Evolutionary conservation across 2,113 vertebrate species (phyloP).

Genomic region (Eonycteris spelaea): DNA sequence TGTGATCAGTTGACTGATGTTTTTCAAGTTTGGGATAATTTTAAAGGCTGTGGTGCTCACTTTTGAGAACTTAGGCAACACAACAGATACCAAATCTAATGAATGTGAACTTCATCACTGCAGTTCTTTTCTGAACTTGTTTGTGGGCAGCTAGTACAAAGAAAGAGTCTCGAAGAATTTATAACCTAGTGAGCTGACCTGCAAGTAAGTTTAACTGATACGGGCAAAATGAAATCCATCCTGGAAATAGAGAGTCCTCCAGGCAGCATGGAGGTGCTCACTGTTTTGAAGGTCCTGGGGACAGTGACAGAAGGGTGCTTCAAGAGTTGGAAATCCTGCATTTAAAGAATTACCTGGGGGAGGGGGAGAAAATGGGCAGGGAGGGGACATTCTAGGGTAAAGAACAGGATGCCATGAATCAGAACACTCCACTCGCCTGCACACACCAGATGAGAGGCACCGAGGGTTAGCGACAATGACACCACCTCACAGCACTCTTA

Average conservation of each 20-base stretch:
- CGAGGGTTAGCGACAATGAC: background rate
- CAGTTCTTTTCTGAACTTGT: background rate
- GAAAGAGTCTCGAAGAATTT: background rate
- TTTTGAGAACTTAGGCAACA: background rate
- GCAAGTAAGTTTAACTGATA: background rate
- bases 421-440: background rate
- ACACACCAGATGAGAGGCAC: background rate
- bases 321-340: background rate
- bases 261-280: background rate
- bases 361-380: background rate
- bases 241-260: background rate
- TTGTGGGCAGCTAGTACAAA: background rate
- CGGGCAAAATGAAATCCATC: background rate
- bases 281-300: background rate
- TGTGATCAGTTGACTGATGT: background rate
- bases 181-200: background rate
- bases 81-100: background rate
- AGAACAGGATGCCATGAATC: background rate
- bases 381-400: background rate
- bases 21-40: background rate
- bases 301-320: background rate
- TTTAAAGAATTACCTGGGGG: background rate
- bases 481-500: background rate
- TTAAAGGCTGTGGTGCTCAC: background rate
- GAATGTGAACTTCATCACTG: background rate